Evolutionary conservation across 2,888 invertebrate species (phyloP).

Genomic region (Apantesis nais): DNA sequence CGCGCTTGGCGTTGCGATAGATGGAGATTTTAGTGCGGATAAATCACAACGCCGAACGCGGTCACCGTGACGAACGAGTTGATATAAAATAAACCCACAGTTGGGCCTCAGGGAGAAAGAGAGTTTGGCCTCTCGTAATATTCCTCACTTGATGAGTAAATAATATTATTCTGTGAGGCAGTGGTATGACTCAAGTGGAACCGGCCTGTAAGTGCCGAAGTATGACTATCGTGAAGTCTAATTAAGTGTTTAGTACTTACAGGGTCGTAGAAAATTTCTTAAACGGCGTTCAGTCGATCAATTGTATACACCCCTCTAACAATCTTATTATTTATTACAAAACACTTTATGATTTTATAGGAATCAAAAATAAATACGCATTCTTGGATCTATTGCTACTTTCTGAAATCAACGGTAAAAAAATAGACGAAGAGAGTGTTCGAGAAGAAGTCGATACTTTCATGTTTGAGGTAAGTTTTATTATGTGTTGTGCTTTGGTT

Average conservation of each 20-base stretch:
- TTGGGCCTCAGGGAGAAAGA: too few relatives aligned
- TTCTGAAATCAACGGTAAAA: conserved; percentile 85
- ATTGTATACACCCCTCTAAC: background rate
- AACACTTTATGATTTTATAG: conserved; percentile 47
- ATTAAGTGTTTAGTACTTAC: background rate
- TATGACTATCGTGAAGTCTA: too few relatives aligned
- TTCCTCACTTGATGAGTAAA: too few relatives aligned
- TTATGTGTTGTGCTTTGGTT: background rate
- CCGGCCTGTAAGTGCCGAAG: too few relatives aligned
- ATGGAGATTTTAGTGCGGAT: too few relatives aligned
- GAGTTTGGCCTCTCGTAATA: too few relatives aligned
- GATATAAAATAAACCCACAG: too few relatives aligned
- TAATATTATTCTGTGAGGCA: too few relatives aligned
- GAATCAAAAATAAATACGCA: conserved; percentile 87
- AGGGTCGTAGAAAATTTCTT: background rate
- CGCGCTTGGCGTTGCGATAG: too few relatives aligned
- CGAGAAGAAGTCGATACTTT: conserved; percentile 91
- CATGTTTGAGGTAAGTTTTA: conserved; percentile 87
- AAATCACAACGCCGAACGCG: too few relatives aligned
- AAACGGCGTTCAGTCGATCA: background rate
- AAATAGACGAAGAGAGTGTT: conserved; percentile 85
- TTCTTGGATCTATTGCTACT: conserved; percentile 89
- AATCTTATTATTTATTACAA: background rate
- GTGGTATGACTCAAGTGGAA: too few relatives aligned
- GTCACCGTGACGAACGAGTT: too few relatives aligned